Base-by-base conservation (phyloP, 2,888 invertebrate genomes). In the Ophion obscuratus region DNA sequence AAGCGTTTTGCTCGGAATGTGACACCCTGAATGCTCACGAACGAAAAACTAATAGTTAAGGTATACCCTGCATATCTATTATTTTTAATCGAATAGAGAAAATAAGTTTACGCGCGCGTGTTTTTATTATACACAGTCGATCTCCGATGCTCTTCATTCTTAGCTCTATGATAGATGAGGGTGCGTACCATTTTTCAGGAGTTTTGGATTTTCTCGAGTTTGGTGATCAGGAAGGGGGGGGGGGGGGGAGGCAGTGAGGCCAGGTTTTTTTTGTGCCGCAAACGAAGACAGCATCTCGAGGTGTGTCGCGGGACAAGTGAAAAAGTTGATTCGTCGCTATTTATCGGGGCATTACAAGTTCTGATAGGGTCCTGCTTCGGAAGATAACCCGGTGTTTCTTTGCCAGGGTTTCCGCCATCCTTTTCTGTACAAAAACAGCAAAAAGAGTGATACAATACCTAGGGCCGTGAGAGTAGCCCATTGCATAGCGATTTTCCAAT, bases 341-440 rank as follows among this genome's bases (percentile, higher is more conserved):
- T 73, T 40, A 66, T 17, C 64, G 53, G 9, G 59, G 7, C 31
- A 17, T 53, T 53, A 73, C 53, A 86, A 67, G 44, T 75, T 62
- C 27, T 81, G 83, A 68, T 86, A 87, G 5, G 84, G 87, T 53
- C 83, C 84, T 3, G 47, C 40, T 6, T 85, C 80, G 77, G 81
- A 83, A 74, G 79, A 9, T 59, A 67, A 76, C 57, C 66, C 79
- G 68, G 80, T 76, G 74, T 79, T 59, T 3, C 87, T 76, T n/a
- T 85, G 87, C 80, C 82, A 85, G 1, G 87, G 87, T 31, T 83
- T 84, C n/a, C 85, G 79, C 85, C 85, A 87, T 24, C 87, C 87
- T 70, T 87, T 87, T 80, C 87, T 73, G 66, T 87, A 87, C 53
- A 87, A 68, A 62, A 87, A 80, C 1, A 87, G 36, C 0, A 87